Base-by-base conservation (phyloP, 2,888 invertebrate genomes). In the Cacoxenus indagator region DNA sequence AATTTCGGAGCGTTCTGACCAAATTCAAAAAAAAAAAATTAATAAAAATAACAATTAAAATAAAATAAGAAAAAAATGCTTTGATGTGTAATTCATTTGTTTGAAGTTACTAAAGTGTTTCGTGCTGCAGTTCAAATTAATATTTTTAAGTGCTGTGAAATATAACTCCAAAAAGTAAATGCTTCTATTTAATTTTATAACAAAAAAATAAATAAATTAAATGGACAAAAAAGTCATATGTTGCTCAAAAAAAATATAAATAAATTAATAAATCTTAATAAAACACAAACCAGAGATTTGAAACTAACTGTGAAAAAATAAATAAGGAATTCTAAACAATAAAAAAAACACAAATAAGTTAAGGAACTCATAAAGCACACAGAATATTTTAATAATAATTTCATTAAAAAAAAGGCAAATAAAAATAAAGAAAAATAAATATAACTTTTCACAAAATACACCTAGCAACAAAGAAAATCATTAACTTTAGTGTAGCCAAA, bases 301-400 rank as follows among this genome's bases (percentile, higher is more conserved):
- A 37, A 37, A 8, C 9, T 14, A 37, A 37, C 37, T 37, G 4
- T 37, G 14, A 37, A 37, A 4, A 37, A 37, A 37, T 11, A 37
- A 48, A 51, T 67, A 69, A 65, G 51, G 22, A 27, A 31, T 51
- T 68, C 69, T 51, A 57, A 66, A 48, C 64, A 31, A 69, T 67
- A 66, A 46, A 61, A 65, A 51, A 66, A 66, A 67, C 68, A 67
- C 22, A 55, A 72, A 81, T 76, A 78, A 78, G 78, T 78, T 76
- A 81, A 84, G 68, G 78, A 83, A 77, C 84, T 76, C 83, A 76
- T 78, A 75, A 81, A 78, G 78, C 70, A 64, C 66, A 61, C 5
- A 51, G 22, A 22, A 22, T 9, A 51, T 3, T 9, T 22, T 51
- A 51, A 51, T 19, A n/a, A 48, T 48, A 48, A 48, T 48, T 19